Conservation (phyloP, 1,140 invertebrate genomes). For the Akabosia matsudoensis region DNA sequence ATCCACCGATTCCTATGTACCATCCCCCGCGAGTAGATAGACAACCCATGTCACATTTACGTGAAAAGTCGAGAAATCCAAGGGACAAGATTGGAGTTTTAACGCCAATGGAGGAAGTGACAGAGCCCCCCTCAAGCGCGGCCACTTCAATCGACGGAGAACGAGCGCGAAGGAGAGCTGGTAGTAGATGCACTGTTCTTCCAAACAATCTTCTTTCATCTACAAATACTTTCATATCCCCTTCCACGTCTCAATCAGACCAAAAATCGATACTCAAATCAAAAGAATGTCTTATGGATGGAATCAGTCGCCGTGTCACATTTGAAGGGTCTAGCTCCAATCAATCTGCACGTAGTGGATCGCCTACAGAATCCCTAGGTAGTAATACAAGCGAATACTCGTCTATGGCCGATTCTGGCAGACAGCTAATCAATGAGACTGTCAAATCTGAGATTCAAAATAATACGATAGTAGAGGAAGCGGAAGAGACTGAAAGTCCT, state of each 20-base stretch:
- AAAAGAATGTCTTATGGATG: neutral
- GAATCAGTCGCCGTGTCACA: neutral
- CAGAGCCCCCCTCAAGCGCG: slow-evolving; percentile 23
- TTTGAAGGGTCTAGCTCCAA: slow-evolving; percentile 5
- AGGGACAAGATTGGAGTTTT: slow-evolving; percentile 24
- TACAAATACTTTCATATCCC: neutral
- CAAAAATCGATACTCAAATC: slow-evolving; percentile 24
- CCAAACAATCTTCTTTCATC: neutral
- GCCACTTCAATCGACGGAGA: neutral
- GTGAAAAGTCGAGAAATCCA: neutral
- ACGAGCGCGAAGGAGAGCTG: neutral
- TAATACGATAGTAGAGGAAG: neutral
- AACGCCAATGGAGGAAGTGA: slow-evolving; percentile 37
- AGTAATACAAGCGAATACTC: slow-evolving; percentile 19
- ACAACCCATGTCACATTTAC: neutral
- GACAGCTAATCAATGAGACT: neutral
- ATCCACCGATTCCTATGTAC: slow-evolving; percentile 38
- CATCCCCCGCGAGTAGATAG: slow-evolving; percentile 23
- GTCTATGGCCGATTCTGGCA: neutral
- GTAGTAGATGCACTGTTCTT: neutral
- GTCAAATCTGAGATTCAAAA: slow-evolving; percentile 3
- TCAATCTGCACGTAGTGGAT: neutral
- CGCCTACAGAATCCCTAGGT: neutral
- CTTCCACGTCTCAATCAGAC: neutral
- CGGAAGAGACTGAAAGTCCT: neutral